These are phyloP conservation scores for Danio tinwini DNA, from an alignment of 2,797 vertebrate genomes.

Conservation along the genomic window DNA sequence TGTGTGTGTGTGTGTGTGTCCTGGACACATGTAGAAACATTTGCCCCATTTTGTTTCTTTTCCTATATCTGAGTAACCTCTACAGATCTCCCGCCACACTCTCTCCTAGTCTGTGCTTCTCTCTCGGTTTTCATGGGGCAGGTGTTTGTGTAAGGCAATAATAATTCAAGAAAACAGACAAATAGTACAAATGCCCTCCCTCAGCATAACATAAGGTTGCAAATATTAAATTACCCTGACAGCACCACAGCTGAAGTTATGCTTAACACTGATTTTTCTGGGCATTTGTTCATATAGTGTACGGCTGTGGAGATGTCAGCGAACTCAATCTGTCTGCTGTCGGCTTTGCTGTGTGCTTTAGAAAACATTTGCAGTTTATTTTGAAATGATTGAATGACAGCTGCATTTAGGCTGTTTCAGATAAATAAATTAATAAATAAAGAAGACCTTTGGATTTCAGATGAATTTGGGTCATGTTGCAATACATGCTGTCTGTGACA, in stretches of 20 bases:
- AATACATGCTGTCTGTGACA: neutral
- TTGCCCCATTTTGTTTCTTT: neutral
- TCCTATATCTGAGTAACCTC: neutral
- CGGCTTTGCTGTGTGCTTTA: constrained; percentile 11
- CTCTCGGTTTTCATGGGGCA: neutral
- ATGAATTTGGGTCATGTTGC: neutral
- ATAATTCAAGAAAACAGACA: neutral
- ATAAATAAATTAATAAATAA: constrained; percentile 26
- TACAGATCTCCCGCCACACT: neutral
- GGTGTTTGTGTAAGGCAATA: neutral
- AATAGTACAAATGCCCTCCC: constrained; percentile 2
- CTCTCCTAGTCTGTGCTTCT: constrained; percentile 2
- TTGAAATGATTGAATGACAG: constrained; percentile 22
- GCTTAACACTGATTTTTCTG: constrained; percentile 7
- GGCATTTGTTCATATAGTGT: neutral
- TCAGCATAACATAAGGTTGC: neutral
- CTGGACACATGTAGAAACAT: constrained; percentile 24
- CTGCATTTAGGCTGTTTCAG: constrained; percentile 2
- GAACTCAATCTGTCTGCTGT: constrained; percentile 28
- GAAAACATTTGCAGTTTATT: constrained; percentile 26
- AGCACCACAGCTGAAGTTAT: constrained; percentile 12
- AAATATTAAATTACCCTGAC: constrained; percentile 2
- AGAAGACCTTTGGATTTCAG: constrained; percentile 4
- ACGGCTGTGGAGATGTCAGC: neutral
- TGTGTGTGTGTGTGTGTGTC: neutral